phyloP scores from a whole-genome alignment of 2,113 vertebrate genomes.

The Ammodramus savannarum region DNA sequence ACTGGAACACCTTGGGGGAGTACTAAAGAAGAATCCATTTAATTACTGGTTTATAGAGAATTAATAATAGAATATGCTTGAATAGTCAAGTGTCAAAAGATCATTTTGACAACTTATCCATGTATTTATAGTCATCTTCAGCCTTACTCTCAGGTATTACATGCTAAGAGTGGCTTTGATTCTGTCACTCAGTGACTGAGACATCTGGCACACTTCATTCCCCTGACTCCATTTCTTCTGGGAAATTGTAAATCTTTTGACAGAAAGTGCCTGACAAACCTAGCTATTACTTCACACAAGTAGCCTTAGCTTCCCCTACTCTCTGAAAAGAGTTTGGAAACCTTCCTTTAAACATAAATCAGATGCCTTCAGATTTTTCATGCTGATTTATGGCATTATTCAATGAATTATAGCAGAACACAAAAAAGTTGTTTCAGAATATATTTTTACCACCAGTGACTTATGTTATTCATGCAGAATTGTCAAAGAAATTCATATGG shows the following conservation, averaged over 20 bases:
- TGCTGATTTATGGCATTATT: neutral
- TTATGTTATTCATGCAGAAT: neutral
- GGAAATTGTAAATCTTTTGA: neutral
- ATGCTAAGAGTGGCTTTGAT: neutral
- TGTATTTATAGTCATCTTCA: neutral
- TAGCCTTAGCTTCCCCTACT: neutral
- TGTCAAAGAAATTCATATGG: neutral
- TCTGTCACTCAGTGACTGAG: neutral
- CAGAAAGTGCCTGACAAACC: neutral
- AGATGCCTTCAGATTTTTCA: neutral
- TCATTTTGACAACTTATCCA: neutral
- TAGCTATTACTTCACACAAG: neutral
- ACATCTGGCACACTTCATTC: neutral
- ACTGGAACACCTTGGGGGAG: neutral
- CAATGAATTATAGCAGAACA: neutral
- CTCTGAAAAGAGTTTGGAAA: neutral
- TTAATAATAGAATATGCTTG: neutral
- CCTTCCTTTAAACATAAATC: neutral
- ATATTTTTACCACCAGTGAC: neutral
- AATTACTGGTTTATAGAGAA: neutral
- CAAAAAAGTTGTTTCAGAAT: neutral
- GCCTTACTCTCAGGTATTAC: neutral
- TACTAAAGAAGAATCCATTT: neutral
- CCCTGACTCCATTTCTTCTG: neutral
- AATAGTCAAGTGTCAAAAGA: neutral